Conservation (phyloP, 1,140 invertebrate species). For the Panagrolaimus sp. region DNA sequence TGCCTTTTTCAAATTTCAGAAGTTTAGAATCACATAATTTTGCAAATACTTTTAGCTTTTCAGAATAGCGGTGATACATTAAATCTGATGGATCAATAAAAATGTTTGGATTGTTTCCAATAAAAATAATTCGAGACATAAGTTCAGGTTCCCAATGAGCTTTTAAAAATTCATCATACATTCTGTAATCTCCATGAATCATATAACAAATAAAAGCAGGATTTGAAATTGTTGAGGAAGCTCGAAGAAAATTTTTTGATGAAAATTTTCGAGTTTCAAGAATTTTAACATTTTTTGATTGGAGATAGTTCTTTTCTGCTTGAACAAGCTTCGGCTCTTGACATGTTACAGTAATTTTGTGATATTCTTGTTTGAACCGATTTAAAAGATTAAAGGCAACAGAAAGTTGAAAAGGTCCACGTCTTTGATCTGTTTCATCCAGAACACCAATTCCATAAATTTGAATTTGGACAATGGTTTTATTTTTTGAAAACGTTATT, state of each 20-base stretch:
- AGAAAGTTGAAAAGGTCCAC: not conserved
- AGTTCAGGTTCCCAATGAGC: not conserved
- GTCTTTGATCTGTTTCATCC: no score
- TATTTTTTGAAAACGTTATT: not conserved
- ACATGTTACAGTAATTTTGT: not conserved
- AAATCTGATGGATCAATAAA: no score
- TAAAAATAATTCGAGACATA: not conserved
- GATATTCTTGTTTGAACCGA: not conserved
- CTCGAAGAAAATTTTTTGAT: not conserved
- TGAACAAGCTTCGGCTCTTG: not conserved
- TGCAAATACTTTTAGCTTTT: no score
- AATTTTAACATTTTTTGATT: not conserved
- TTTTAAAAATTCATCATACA: not conserved
- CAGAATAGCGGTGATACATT: no score
- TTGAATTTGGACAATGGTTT: not conserved
- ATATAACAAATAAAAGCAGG: not conserved
- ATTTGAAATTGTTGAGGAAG: not conserved
- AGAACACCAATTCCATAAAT: not conserved
- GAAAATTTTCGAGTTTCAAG: not conserved
- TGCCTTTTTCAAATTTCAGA: no score
- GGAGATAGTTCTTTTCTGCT: not conserved
- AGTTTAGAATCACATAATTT: no score
- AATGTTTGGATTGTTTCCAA: not conserved
- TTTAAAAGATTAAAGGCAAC: not conserved
- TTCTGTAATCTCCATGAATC: not conserved